Percentiles rank a stretch among this genome's conserved stretches.
Conservation (phyloP, 1,140 invertebrate species). For the Drosophila sucinea region DNA sequence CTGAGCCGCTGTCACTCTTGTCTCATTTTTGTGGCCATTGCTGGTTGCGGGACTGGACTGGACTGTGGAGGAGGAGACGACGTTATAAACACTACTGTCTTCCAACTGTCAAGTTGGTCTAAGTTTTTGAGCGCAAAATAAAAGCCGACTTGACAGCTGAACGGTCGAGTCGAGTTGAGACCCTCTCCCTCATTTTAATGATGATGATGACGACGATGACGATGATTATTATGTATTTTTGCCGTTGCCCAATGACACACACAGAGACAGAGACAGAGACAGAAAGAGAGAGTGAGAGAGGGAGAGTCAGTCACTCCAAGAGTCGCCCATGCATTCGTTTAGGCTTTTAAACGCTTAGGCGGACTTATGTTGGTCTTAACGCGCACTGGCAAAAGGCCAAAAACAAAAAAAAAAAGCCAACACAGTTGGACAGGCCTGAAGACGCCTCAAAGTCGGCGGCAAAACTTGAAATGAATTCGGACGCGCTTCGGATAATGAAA, state of each 20-base stretch:
- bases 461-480: slow-evolving; percentile 77
- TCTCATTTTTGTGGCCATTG: slow-evolving; percentile 50
- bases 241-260: slow-evolving; percentile 54
- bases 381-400: slow-evolving; percentile 62
- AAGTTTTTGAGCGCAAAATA: slow-evolving; percentile 80
- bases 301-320: neutral
- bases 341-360: slow-evolving; percentile 80
- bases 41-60: neutral
- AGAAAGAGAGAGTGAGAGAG: neutral
- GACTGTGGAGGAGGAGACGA: slow-evolving; percentile 17
- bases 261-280: slow-evolving; percentile 14
- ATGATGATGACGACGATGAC: slow-evolving; percentile 48
- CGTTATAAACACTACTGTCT: slow-evolving; percentile 81
- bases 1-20: slow-evolving; percentile 82
- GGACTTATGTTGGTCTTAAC: slow-evolving; percentile 77
- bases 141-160: slow-evolving; percentile 79
- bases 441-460: slow-evolving; percentile 70
- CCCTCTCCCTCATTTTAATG: slow-evolving; percentile 21
- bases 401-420: slow-evolving; percentile 51
- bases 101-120: slow-evolving; percentile 79
- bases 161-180: slow-evolving; percentile 43
- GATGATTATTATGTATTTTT: slow-evolving; percentile 78
- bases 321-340: slow-evolving; percentile 70
- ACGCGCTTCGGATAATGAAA: slow-evolving; percentile 79
- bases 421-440: slow-evolving; percentile 68